Evolutionary conservation across 1,140 invertebrate genomes (phyloP).

Genomic region (Drosophila persimilis): DNA sequence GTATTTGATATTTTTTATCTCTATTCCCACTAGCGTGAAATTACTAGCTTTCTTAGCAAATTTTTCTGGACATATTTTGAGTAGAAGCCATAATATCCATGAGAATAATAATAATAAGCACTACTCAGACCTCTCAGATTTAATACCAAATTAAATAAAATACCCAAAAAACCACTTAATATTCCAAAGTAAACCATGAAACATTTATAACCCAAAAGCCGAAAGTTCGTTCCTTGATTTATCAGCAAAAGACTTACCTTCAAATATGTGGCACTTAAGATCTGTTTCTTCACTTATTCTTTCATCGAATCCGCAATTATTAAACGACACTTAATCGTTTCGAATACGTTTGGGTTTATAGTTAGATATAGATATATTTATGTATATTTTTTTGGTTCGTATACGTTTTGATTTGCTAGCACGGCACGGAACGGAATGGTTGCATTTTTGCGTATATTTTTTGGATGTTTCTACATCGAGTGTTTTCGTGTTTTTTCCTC

Average conservation of each 20-base stretch:
- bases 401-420: constrained; percentile 64
- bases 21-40: no score
- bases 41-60: no score
- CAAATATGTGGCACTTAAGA: not conserved
- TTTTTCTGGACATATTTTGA: no score
- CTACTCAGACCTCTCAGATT: no score
- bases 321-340: constrained; percentile 3
- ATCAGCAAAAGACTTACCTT: not conserved
- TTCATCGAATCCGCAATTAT: not conserved
- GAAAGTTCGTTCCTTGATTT: not conserved
- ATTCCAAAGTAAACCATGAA: no score
- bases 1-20: no score
- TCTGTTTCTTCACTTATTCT: not conserved
- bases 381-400: constrained; percentile 41
- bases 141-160: no score
- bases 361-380: constrained; percentile 16
- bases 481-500: not conserved
- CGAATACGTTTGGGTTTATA: constrained; percentile 44
- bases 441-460: constrained; percentile 44
- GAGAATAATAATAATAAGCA: no score
- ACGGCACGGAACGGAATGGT: constrained; percentile 74
- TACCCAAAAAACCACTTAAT: no score
- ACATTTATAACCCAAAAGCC: not conserved
- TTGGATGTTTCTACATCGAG: constrained; percentile 3
- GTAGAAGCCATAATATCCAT: no score